Conservation (phyloP, 2,888 invertebrate genomes). For the Ophioninae sp. region DNA sequence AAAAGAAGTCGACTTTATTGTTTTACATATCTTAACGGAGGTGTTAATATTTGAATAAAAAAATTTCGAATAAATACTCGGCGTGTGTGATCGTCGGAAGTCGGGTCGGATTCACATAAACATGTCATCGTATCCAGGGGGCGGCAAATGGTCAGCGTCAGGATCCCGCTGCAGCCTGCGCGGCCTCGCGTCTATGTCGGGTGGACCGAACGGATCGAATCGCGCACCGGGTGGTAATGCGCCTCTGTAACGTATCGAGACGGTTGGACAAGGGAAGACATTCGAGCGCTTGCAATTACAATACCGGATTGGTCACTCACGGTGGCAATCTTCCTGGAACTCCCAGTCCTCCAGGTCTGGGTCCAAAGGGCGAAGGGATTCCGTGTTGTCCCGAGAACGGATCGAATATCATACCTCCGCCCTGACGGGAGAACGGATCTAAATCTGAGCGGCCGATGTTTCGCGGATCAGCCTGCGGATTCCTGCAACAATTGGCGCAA, state of each 20-base stretch:
- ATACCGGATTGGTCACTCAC: slow-evolving; percentile 74
- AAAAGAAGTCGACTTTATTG: background rate
- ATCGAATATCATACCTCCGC: slow-evolving; percentile 90
- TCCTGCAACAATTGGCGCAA: slow-evolving; percentile 54
- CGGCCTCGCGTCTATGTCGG: slow-evolving; percentile 77
- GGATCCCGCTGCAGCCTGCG: slow-evolving; percentile 80
- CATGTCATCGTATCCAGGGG: slow-evolving; percentile 90
- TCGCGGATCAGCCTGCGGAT: slow-evolving; percentile 66
- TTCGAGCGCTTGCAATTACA: background rate
- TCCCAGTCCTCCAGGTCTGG: slow-evolving; percentile 81
- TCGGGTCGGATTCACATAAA: slow-evolving; percentile 84
- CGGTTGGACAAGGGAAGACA: background rate
- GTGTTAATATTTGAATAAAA: background rate
- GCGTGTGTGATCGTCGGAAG: background rate
- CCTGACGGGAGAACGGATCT: slow-evolving; percentile 86
- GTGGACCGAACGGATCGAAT: slow-evolving; percentile 93
- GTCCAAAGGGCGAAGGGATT: slow-evolving; percentile 54
- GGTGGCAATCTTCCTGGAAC: slow-evolving; percentile 84
- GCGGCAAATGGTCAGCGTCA: slow-evolving; percentile 89
- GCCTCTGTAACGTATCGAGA: slow-evolving; percentile 81
- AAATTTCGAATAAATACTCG: background rate
- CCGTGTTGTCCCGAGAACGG: slow-evolving; percentile 81
- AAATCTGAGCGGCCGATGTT: slow-evolving; percentile 88
- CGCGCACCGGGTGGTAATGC: slow-evolving; percentile 90
- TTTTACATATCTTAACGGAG: background rate